Conservation (phyloP, 2,888 invertebrate species). For the Latrodectus elegans region DNA sequence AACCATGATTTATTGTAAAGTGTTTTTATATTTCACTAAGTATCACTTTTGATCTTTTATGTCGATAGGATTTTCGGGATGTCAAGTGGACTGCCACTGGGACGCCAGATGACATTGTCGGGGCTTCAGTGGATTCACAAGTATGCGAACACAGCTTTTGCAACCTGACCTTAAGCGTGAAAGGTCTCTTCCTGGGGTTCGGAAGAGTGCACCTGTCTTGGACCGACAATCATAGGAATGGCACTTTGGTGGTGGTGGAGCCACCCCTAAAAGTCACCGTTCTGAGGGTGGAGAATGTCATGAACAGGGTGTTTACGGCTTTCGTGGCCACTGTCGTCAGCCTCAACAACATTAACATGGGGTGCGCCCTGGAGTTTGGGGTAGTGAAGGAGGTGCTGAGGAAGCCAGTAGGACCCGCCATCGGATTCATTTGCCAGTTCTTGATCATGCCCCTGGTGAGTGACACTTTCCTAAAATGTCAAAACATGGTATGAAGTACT, state of each 20-base stretch:
- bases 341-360: constrained; percentile 91
- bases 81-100: constrained; percentile 8
- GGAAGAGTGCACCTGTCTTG: not conserved
- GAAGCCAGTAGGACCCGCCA: constrained; percentile 85
- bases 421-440: constrained; percentile 87
- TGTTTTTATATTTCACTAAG: no score
- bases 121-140: constrained; percentile 17
- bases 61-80: not conserved
- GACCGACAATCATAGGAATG: constrained; percentile 1
- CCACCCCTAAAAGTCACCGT: constrained; percentile 15
- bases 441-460: constrained; percentile 88
- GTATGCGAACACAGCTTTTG: not conserved
- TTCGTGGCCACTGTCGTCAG: constrained; percentile 84
- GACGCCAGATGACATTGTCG: not conserved
- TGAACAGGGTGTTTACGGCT: constrained; percentile 63
- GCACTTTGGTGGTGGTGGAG: not conserved
- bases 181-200: constrained; percentile 46
- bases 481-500: no score
- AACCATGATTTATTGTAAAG: no score
- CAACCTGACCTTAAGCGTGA: constrained; percentile 8
- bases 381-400: constrained; percentile 81
- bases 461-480: not conserved
- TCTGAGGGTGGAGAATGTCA: constrained; percentile 22
- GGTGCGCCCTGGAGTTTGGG: constrained; percentile 88
- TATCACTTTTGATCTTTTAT: no score